Percentiles rank a stretch among this genome's conserved stretches.
Evolutionary conservation across 2,888 invertebrate genomes (phyloP).

Genomic region (Conops quadrifasciatus): DNA sequence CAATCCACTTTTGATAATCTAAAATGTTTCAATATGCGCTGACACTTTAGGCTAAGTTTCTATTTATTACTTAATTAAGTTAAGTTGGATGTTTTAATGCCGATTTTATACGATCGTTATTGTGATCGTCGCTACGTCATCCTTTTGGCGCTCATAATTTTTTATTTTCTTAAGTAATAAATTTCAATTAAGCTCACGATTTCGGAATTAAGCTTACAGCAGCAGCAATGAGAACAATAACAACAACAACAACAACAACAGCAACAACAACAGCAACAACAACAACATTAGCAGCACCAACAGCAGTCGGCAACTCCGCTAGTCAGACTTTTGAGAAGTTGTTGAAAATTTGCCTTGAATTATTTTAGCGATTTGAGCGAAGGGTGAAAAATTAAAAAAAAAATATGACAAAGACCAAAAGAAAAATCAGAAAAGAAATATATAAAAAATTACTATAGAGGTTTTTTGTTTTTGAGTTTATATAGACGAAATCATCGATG

Average conservation of each 20-base stretch:
- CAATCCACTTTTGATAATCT: no score
- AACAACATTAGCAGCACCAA: background rate
- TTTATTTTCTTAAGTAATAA: constrained; percentile 7
- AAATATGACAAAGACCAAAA: no score
- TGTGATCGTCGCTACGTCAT: background rate
- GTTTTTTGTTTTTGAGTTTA: background rate
- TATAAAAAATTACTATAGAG: background rate
- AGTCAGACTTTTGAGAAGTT: no score
- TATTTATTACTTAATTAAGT: no score
- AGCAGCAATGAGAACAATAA: background rate
- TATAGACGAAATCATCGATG: background rate
- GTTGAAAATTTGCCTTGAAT: no score
- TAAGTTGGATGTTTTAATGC: no score
- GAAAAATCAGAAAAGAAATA: background rate
- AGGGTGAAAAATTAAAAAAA: no score
- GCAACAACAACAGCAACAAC: background rate
- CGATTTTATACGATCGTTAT: background rate
- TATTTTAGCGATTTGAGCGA: no score
- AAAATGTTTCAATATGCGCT: no score
- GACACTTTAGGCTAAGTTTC: no score
- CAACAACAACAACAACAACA: background rate
- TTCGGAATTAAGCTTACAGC: constrained; percentile 25
- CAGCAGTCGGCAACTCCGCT: background rate
- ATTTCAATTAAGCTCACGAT: constrained; percentile 28
- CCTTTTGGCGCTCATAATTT: background rate